Percentiles rank a stretch among this genome's conserved stretches.
Evolutionary conservation across 2,113 vertebrate genomes (phyloP).

Genomic region (Otis tarda): DNA sequence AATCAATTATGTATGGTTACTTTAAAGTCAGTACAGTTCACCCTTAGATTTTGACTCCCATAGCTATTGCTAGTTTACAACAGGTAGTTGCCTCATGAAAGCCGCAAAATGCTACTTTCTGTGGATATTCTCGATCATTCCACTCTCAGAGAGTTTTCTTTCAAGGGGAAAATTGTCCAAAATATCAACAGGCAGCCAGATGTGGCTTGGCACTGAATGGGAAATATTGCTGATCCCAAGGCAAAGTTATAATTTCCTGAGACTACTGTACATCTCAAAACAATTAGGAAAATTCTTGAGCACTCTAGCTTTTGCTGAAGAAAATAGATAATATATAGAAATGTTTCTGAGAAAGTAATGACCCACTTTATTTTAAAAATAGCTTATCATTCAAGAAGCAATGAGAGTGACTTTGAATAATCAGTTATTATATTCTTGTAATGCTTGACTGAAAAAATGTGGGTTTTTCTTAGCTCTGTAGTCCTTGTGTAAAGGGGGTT

Average conservation of each 20-base stretch:
- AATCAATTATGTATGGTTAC: neutral
- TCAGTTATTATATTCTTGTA: neutral
- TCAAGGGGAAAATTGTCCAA: neutral
- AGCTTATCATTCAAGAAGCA: neutral
- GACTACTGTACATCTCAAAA: neutral
- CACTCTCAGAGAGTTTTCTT: neutral
- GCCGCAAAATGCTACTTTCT: neutral
- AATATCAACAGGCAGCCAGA: neutral
- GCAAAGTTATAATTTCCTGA: neutral
- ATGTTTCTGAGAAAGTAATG: neutral
- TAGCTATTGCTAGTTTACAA: neutral
- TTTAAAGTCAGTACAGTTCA: neutral
- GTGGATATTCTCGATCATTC: neutral
- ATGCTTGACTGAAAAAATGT: neutral
- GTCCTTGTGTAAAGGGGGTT: neutral
- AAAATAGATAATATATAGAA: neutral
- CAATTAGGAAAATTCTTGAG: neutral
- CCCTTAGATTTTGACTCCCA: neutral
- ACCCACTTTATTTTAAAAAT: neutral
- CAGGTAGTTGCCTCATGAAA: neutral
- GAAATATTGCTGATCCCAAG: neutral
- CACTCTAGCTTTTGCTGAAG: neutral
- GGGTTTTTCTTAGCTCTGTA: neutral
- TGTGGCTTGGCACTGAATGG: neutral
- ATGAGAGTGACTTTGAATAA: neutral